These are phyloP conservation scores for Euglossa dilemma DNA, from an alignment of 1,140 invertebrate genomes.

Conservation along the genomic window DNA sequence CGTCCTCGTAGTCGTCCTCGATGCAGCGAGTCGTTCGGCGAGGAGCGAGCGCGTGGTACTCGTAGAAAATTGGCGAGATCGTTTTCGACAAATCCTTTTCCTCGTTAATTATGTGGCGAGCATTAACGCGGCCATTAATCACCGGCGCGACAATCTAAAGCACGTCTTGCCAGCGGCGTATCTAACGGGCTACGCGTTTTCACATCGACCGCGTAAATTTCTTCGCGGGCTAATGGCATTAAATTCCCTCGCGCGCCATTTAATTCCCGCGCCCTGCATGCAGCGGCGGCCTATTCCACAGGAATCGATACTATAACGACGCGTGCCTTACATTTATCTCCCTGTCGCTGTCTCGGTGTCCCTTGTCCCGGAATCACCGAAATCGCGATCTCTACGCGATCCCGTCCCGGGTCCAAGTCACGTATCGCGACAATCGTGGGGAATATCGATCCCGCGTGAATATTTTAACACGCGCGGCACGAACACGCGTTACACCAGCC, in stretches of 20 bases:
- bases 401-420: conserved; percentile 35
- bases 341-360: neutral
- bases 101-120: conserved; percentile 59
- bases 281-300: neutral
- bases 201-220: conserved; percentile 67
- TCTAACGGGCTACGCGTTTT: conserved; percentile 37
- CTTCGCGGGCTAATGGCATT: conserved; percentile 58
- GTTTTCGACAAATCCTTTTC: conserved; percentile 42
- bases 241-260: conserved; percentile 62
- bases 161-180: conserved; percentile 28
- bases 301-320: conserved; percentile 61
- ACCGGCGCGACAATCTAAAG: conserved; percentile 49
- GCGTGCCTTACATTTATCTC: conserved; percentile 43
- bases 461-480: conserved; percentile 58
- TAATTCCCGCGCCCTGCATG: conserved; percentile 50
- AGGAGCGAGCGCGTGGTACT: neutral
- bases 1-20: no score
- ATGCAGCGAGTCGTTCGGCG: neutral
- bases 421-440: conserved; percentile 56
- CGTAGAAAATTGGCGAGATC: neutral
- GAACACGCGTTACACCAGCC: conserved; percentile 2
- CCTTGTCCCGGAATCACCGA: conserved; percentile 19
- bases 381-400: neutral
- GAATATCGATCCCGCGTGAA: conserved; percentile 65
- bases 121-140: conserved; percentile 64